phyloP scores from a whole-genome alignment of 2,797 vertebrate species.

The Synaphobranchus kaupii region DNA sequence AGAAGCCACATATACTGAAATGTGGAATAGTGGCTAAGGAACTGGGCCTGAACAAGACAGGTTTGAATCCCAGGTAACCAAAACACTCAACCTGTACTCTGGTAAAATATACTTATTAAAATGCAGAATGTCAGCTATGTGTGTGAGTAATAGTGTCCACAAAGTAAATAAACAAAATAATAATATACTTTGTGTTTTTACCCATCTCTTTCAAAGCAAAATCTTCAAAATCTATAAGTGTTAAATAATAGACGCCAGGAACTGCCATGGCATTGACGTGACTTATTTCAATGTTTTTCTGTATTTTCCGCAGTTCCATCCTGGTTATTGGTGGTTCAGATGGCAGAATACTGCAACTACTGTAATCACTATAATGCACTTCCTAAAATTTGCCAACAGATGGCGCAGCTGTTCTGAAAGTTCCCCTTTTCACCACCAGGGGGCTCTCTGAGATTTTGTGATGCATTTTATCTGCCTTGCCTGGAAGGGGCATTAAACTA shows the following conservation, averaged over 20 bases:
- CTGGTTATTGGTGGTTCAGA: background rate
- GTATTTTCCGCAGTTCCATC: background rate
- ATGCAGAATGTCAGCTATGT: background rate
- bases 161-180: background rate
- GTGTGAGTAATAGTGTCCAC: background rate
- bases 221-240: no score
- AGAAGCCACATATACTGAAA: background rate
- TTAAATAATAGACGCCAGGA: background rate
- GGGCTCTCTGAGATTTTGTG: constrained; percentile 8
- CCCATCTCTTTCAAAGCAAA: background rate
- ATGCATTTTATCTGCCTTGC: background rate
- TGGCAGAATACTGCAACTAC: background rate
- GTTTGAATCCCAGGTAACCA: background rate
- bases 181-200: background rate
- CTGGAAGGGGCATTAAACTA: background rate
- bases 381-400: background rate
- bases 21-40: background rate
- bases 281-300: background rate
- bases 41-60: background rate
- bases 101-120: background rate
- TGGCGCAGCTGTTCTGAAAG: background rate
- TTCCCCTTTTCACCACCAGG: constrained; percentile 27
- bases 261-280: background rate
- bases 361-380: background rate
- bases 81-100: background rate